These are phyloP conservation scores for Psettodes erumei DNA, from an alignment of 2,113 vertebrate genomes.

Conservation along the genomic window DNA sequence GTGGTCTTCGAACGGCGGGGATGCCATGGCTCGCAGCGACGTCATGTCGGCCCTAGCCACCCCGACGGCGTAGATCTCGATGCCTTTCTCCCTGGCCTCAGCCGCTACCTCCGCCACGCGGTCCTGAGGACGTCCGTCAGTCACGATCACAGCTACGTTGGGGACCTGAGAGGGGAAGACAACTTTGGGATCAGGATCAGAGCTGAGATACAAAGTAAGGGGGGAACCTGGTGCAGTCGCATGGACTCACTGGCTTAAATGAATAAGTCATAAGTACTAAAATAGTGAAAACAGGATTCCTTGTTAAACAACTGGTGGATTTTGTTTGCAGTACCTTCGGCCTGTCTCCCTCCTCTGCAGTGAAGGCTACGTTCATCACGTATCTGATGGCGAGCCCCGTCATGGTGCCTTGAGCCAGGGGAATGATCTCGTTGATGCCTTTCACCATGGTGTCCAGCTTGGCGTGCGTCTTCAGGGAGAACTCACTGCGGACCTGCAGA, in stretches of 20 bases:
- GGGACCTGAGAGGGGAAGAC: slow-evolving; percentile 76
- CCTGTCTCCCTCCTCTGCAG: slow-evolving; percentile 86
- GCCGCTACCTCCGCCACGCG: slow-evolving; percentile 92
- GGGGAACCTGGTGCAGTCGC: neutral
- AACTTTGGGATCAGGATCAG: neutral
- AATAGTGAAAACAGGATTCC: neutral
- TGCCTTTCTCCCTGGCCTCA: slow-evolving; percentile 89
- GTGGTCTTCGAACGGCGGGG: slow-evolving; percentile 91
- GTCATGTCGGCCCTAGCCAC: slow-evolving; percentile 94
- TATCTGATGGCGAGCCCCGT: slow-evolving; percentile 96
- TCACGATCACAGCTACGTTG: slow-evolving; percentile 92
- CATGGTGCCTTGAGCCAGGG: slow-evolving; percentile 97
- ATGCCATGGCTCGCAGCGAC: slow-evolving; percentile 95
- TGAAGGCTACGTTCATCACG: slow-evolving; percentile 92
- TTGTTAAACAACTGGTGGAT: neutral
- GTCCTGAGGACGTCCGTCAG: slow-evolving; percentile 95
- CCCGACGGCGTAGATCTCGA: slow-evolving; percentile 95
- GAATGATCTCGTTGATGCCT: slow-evolving; percentile 90
- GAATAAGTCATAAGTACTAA: neutral
- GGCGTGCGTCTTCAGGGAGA: slow-evolving; percentile 89
- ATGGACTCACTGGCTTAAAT: neutral
- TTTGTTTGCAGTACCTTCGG: slow-evolving; percentile 64
- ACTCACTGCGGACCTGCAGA: slow-evolving; percentile 89
- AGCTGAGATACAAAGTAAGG: neutral
- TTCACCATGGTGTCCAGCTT: slow-evolving; percentile 87